Evolutionary conservation across 2,888 invertebrate genomes (phyloP), one percentile per base, ranked within the genome.

Genomic region (Silvanus unidentatus): DNA sequence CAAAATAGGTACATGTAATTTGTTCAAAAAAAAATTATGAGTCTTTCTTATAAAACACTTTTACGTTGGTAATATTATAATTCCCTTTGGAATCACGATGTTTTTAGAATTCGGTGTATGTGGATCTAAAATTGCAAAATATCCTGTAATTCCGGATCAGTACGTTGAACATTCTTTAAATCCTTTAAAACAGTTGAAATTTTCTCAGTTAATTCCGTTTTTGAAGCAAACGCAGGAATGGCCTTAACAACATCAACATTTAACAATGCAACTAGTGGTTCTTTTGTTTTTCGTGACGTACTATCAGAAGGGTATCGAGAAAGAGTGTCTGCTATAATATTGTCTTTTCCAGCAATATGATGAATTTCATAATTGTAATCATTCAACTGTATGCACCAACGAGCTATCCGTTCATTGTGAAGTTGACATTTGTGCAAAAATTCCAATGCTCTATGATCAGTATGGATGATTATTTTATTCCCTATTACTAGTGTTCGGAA

Each of bases 361-460:
- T 48, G 46, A 1, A 60, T 36, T 0, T 9, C 35, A 30, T 53
- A 59, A 9, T 48, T 28, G 40, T 52, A 62, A 39, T 54, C 50
- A n/a, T 56, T 49, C 8, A 59, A 16, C 6, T 47, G 42, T 0
- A 55, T 8, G 6, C 53, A 41, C 60, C 61, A 63, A 1, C 53
- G 40, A 2, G 43, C 48, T 0, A 63, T 30, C 1, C 58, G 43
- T 0, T 52, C 47, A 16, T 47, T 57, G 10, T 28, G 29, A 2
- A 34, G 14, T 16, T 22, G 14, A 14, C 41, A 41, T 11, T 34
- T 30, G 13, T 5, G 10, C 14, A 41, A 34, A 34, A 41, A 34
- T 11, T 16, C 14, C 3, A 40, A 16, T 16, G 39, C 39, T 16
- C 15, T 5, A 12, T 39, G 22, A 12, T 39, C 39, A 27, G 39